A percentile compares a stretch with the other conserved stretches of the same genome.
phyloP scores from a whole-genome alignment of 2,113 vertebrate species.

The Lepus europaeus region DNA sequence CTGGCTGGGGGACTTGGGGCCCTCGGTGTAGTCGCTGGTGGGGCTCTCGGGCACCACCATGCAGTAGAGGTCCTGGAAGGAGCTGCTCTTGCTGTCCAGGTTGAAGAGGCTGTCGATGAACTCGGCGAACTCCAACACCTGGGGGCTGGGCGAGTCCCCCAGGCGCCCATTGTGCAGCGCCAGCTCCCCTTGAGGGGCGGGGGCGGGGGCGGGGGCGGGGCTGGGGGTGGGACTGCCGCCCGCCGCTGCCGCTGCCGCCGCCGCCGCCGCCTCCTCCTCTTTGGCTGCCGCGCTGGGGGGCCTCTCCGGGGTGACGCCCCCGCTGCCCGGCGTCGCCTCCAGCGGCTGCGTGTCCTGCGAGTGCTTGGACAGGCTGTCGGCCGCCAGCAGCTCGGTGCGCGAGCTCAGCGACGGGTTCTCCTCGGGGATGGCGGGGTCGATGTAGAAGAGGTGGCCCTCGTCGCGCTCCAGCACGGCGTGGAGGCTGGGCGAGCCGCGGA shows the following conservation, averaged over 20 bases:
- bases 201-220: constrained; percentile 28
- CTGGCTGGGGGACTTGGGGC: constrained; percentile 90
- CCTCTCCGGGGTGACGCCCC: constrained; percentile 86
- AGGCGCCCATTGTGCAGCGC: constrained; percentile 93
- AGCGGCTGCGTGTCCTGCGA: constrained; percentile 91
- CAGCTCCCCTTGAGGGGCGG: constrained; percentile 81
- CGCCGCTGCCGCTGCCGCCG: constrained; percentile 24
- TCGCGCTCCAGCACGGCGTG: constrained; percentile 93
- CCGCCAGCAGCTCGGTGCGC: constrained; percentile 96
- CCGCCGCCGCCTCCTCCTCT: constrained; percentile 72
- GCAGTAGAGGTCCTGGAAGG: constrained; percentile 95
- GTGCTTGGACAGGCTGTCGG: constrained; percentile 94
- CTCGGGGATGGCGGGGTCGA: constrained; percentile 96
- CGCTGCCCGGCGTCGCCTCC: constrained; percentile 82
- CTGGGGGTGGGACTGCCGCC: too few species aligned
- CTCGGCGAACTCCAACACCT: constrained; percentile 97
- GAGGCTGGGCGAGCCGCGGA: constrained; percentile 96
- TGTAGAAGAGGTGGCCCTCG: constrained; percentile 92
- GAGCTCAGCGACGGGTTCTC: constrained; percentile 99
- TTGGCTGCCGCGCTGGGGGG: constrained; percentile 82
- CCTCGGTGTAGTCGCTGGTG: constrained; percentile 88
- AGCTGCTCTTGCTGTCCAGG: constrained; percentile 96
- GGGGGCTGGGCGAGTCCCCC: constrained; percentile 93
- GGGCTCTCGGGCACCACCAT: constrained; percentile 93
- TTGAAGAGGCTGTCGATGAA: constrained; percentile 99